Conservation (phyloP, 2,113 vertebrate genomes). For the Cardinalis cardinalis region DNA sequence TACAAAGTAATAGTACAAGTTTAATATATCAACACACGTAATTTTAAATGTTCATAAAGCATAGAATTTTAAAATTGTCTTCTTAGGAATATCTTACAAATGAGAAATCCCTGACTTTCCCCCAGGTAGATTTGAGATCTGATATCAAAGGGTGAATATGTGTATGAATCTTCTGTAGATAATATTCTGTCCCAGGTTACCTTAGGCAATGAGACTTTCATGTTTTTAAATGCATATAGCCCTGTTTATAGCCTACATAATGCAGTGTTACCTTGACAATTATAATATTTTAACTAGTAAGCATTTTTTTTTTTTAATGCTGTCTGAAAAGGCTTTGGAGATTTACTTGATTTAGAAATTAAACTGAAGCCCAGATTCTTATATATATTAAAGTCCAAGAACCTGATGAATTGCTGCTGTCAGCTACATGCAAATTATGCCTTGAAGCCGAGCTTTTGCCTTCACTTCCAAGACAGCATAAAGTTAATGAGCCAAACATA, state of each 20-base stretch:
- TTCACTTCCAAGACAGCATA: background rate
- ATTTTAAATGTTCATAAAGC: background rate
- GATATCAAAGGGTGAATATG: background rate
- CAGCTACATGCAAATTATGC: constrained; percentile 24
- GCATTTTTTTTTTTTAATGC: background rate
- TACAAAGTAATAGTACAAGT: background rate
- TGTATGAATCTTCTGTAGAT: background rate
- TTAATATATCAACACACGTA: background rate
- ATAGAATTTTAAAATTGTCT: background rate
- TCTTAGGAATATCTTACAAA: background rate
- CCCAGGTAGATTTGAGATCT: background rate
- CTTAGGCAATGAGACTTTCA: background rate
- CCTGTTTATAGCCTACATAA: background rate
- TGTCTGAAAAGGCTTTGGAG: background rate
- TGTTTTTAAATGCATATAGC: background rate
- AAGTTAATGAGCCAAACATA: constrained; percentile 52
- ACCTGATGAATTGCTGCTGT: constrained; percentile 18
- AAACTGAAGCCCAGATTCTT: background rate
- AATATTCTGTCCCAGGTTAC: background rate
- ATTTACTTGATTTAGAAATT: background rate
- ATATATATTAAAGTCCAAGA: background rate
- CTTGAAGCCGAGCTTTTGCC: background rate
- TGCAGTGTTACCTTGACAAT: background rate
- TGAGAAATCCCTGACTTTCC: background rate
- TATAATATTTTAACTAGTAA: background rate